Conservation (phyloP, 2,888 invertebrate species). For the Brachycybe producta region DNA sequence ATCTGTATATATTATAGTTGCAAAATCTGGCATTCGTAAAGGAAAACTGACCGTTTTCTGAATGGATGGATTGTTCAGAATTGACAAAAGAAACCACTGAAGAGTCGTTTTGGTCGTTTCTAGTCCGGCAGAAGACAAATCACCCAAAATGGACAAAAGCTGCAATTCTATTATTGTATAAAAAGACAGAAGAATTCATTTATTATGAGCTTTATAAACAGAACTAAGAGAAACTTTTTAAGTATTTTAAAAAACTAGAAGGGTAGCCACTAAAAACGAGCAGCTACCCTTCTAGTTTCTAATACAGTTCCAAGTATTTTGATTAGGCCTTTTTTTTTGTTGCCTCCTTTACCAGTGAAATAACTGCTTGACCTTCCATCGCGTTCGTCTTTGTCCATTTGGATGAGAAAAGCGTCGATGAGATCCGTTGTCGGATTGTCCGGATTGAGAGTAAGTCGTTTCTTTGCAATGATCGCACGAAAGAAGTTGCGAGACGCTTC, state of each 20-base stretch:
- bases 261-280: too few species aligned
- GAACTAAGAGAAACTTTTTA: too few species aligned
- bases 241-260: too few species aligned
- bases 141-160: slow-evolving; percentile 58
- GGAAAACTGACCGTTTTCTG: slow-evolving; percentile 33
- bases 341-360: slow-evolving; percentile 19
- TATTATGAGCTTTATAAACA: too few species aligned
- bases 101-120: slow-evolving; percentile 70
- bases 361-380: slow-evolving; percentile 2
- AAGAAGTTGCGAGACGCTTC: slow-evolving; percentile 6
- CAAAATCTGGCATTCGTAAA: too few species aligned
- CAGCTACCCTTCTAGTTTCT: too few species aligned
- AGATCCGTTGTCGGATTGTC: slow-evolving; percentile 16
- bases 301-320: too few species aligned
- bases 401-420: slow-evolving; percentile 21
- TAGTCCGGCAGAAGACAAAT: slow-evolving; percentile 72
- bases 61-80: slow-evolving; percentile 53
- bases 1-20: too few species aligned
- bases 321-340: too few species aligned
- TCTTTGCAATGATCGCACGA: slow-evolving; percentile 15
- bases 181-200: too few species aligned
- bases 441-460: slow-evolving; percentile 7
- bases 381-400: slow-evolving; percentile 13
- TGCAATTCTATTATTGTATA: slow-evolving; percentile 41
- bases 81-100: slow-evolving; percentile 65